Base-by-base conservation (phyloP, 1,140 invertebrate genomes). In the Philopotamus ludificatus region DNA sequence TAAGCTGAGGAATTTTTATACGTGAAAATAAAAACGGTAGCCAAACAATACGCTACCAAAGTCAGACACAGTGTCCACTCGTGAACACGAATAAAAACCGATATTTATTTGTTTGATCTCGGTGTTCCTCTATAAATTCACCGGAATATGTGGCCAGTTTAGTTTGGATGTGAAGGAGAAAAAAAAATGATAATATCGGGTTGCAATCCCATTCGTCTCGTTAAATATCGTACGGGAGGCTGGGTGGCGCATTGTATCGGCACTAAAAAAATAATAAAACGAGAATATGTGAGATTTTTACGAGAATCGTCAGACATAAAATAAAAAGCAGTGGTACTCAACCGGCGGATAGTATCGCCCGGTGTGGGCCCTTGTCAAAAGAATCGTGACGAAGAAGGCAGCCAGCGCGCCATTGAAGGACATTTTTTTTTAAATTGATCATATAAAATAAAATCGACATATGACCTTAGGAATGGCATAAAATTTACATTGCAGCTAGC, bases 131-230 rank as follows among this genome's bases (percentile, higher is more conserved):
- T 47, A 61, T 61, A 49, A 49, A 59, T 61, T 34, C 45, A 16
- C 45, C 8, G 16, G 12, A 25, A 61, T 44, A 55, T 49, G 16
- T 49, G 23, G 15, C 15, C 3, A 21, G 7, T 21, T n/a, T n/a
- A n/a, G n/a, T n/a, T n/a, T n/a, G n/a, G n/a, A n/a, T n/a, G n/a
- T n/a, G n/a, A n/a, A 39, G 23, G 41, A 15, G 12, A 42, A 42
- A 3, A 39, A 57, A 44, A 34, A 10, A 50, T 10, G 53, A 26
- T 20, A 51, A 60, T 67, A 67, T 67, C 59, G 57, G 22, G 28
- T 67, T 67, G 58, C 65, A 67, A 67, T 63, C 59, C 59, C 65
- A 58, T 67, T 58, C 59, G 62, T 67, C 65, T 67, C 39, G 20
- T 55, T 50, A 50, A 50, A 50, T 22, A 50, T 50, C 47, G 16